Evolutionary conservation across 2,888 invertebrate genomes (phyloP), one percentile per base, ranked within the genome.

Genomic region (Sarcophaga caerulescens): DNA sequence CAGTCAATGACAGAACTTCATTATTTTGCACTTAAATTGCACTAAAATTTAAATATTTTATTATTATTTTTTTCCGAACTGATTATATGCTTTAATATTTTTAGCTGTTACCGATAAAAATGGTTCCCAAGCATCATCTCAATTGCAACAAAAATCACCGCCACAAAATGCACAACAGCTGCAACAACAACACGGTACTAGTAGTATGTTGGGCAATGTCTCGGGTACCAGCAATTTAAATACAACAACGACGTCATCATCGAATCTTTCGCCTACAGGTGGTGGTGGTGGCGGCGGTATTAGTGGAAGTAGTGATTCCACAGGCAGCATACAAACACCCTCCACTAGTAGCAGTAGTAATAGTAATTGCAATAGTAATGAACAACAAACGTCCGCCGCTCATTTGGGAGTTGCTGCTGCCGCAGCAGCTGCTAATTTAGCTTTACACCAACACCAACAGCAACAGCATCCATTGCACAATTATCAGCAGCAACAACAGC

Each of bases 91-190:
- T 35, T 57, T 23, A 23, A 35, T 12, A 21, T 17, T 45, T 66
- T 77, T 79, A 91, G 91, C 91, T 87, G 92, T 91, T 83, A 89
- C 89, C 63, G 93, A 93, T 88, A 93, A 93, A 85, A 93, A 93
- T 89, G 93, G 93, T 87, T 90, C 93, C 88, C 91, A 94, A 86
- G 91, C 88, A 77, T 85, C 88, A 77, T 85, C 85, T 82, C 90
- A 92, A 82, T 90, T 88, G 81, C 90, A 90, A 87, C 90, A 89
- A 80, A 92, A 90, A 87, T 91, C 92, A 81, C 92, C 92, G 88
- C 92, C 92, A 70, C 92, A 92, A 79, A 91, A 89, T 78, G 88
- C 91, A 81, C 88, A 88, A 77, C 88, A 87, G 52, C 81, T 81
- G 35, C 82, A 74, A 52, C 85, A 84, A 45, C 86, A 85, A 65